Evolutionary conservation across 2,888 invertebrate genomes (phyloP).

Genomic region (Liopterus haemorrhoidalis): DNA sequence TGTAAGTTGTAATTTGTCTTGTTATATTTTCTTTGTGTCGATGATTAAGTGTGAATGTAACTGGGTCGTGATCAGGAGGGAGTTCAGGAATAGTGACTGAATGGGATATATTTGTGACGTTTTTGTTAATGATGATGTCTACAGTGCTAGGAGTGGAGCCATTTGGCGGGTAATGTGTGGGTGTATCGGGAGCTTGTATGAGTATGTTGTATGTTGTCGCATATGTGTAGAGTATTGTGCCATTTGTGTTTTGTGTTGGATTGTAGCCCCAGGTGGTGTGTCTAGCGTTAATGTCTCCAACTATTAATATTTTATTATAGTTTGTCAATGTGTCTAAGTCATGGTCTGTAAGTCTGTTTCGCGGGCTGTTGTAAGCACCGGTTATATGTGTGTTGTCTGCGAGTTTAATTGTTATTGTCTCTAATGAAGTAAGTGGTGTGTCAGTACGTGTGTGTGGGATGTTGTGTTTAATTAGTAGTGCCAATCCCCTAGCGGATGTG

Average conservation of each 20-base stretch:
- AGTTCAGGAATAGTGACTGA: slow-evolving; percentile 28
- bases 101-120: slow-evolving; percentile 6
- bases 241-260: slow-evolving; percentile 20
- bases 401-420: too few relatives aligned
- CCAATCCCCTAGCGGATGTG: too few relatives aligned
- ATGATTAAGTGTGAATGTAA: slow-evolving; percentile 24
- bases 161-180: slow-evolving; percentile 23
- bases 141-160: slow-evolving; percentile 15
- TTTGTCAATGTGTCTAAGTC: too few relatives aligned
- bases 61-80: slow-evolving; percentile 30
- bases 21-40: not conserved
- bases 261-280: slow-evolving; percentile 24
- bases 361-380: slow-evolving; percentile 16
- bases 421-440: not conserved
- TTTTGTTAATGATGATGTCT: slow-evolving; percentile 21
- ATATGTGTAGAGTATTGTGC: slow-evolving; percentile 17
- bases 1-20: slow-evolving; percentile 2
- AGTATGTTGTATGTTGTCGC: not conserved
- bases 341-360: not conserved
- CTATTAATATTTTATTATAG: too few relatives aligned
- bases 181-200: slow-evolving; percentile 11
- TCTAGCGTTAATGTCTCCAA: slow-evolving; percentile 26
- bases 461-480: too few relatives aligned
- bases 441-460: too few relatives aligned
- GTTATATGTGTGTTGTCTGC: slow-evolving; percentile 7